These are phyloP conservation scores for Atherinosoma microstoma DNA, from an alignment of 2,797 vertebrate genomes.

Conservation along the genomic window DNA sequence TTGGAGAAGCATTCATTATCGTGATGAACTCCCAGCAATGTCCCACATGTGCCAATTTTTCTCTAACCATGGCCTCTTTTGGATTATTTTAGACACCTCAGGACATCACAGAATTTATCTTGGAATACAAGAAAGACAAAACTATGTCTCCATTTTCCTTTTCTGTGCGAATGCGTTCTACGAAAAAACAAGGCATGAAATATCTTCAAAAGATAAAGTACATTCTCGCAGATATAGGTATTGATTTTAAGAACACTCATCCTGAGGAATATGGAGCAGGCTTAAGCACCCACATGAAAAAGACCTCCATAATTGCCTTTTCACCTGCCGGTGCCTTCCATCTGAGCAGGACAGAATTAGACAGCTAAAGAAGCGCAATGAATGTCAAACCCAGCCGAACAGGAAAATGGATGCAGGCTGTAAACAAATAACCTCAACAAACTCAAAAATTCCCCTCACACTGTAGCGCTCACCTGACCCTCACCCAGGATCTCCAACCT, in stretches of 20 bases:
- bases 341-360: slow-evolving; percentile 8
- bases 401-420: slow-evolving; percentile 56
- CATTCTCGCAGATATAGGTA: slow-evolving; percentile 29
- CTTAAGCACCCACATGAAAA: slow-evolving; percentile 52
- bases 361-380: slow-evolving; percentile 50
- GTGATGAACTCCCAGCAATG: slow-evolving; percentile 55
- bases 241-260: slow-evolving; percentile 59
- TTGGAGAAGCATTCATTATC: slow-evolving; percentile 64
- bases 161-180: slow-evolving; percentile 27
- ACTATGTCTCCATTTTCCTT: slow-evolving; percentile 33
- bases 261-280: slow-evolving; percentile 37
- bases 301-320: slow-evolving; percentile 51
- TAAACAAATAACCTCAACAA: slow-evolving; percentile 56
- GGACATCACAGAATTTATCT: slow-evolving; percentile 54
- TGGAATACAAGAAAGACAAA: slow-evolving; percentile 41
- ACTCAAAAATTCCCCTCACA: slow-evolving; percentile 46
- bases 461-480: slow-evolving; percentile 38
- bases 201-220: slow-evolving; percentile 29
- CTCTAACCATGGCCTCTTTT: slow-evolving; percentile 38
- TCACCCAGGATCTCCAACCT: slow-evolving; percentile 12
- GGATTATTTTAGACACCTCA: slow-evolving; percentile 48
- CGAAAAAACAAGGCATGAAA: slow-evolving; percentile 12
- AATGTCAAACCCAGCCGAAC: slow-evolving; percentile 52
- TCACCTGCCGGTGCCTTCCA: slow-evolving; percentile 40
- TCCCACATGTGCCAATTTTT: slow-evolving; percentile 52